phyloP scores from a whole-genome alignment of 2,797 vertebrate species.

The Diplodus sargus region DNA sequence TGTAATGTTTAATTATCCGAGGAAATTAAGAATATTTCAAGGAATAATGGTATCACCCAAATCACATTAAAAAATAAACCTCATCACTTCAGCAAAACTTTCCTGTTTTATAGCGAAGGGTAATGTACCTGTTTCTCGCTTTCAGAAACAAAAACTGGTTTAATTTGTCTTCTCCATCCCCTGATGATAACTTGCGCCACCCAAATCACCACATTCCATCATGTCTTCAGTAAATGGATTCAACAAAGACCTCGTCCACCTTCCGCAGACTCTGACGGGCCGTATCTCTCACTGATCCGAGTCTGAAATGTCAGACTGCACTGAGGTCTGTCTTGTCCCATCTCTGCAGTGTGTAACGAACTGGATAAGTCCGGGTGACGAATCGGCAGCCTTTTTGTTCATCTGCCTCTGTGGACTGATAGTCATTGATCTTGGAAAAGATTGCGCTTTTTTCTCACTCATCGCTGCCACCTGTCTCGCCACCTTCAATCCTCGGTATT shows the following conservation, averaged over 20 bases:
- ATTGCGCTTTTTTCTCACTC: slow-evolving; percentile 62
- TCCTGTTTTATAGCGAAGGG: not conserved
- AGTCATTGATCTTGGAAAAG: slow-evolving; percentile 65
- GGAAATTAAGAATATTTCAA: no score
- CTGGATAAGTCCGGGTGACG: slow-evolving; percentile 58
- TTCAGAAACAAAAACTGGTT: not conserved
- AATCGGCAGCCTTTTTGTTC: slow-evolving; percentile 61
- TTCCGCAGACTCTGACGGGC: slow-evolving; percentile 19
- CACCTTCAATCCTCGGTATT: slow-evolving; percentile 30
- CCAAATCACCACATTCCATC: slow-evolving; percentile 15
- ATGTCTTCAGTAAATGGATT: slow-evolving; percentile 15
- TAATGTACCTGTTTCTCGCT: not conserved
- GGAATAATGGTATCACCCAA: no score
- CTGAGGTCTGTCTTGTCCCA: slow-evolving; percentile 41
- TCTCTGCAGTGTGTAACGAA: slow-evolving; percentile 20
- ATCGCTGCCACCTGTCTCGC: slow-evolving; percentile 38
- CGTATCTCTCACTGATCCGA: slow-evolving; percentile 27
- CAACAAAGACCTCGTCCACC: slow-evolving; percentile 22
- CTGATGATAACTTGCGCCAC: not conserved
- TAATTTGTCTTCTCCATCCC: not conserved
- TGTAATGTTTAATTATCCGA: no score
- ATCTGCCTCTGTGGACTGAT: slow-evolving; percentile 45
- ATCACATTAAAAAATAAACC: not conserved
- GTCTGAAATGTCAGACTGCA: slow-evolving; percentile 69
- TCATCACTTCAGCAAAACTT: not conserved